Evolutionary conservation across 2,797 vertebrate genomes (phyloP), one percentile per base, ranked within the genome.

Genomic region (Ciconia nigra): DNA sequence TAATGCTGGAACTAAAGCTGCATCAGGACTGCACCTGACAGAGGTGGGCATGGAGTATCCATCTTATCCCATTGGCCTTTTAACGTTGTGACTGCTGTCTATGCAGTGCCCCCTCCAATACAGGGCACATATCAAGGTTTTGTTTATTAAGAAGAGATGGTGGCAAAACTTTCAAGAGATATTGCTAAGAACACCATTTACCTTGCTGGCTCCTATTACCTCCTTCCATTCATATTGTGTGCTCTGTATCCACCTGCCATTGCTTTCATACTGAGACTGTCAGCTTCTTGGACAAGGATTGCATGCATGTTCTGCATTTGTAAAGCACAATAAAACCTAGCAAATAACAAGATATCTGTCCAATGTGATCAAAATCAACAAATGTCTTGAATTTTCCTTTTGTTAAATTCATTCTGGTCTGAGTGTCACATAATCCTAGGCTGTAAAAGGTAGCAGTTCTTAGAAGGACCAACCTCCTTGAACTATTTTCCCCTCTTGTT

Each of bases 391-490:
- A 33, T 92, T 93, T 89, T 82, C 49, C 33, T 72, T 71, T 84
- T 65, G 18, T 55, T 87, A 69, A 66, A 51, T n/a, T 65, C 15
- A 35, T 76, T 88, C 62, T 91, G 46, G 5, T 54, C 41, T 18
- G 21, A 65, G 35, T 17, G 80, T 66, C 85, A 66, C 46, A 66
- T 83, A 88, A 95, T 62, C 49, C 46, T 31, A 49, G 58, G 70
- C 73, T 83, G 88, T 73, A 77, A 89, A 89, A 94, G 37, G 95
- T 74, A 28, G 58, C 92, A 77, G 55, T 95, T 97, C 96, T 97
- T 97, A 97, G 96, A 96, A 96, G 90, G 70, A 94, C 83, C 80
- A 82, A 15, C 77, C 88, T 96, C 89, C 86, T 80, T 89, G 93
- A 95, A 79, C 86, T 96, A 6, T 94, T 97, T 97, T 89, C 41